Conservation (phyloP, 2,113 vertebrate genomes). For the Tachysurus vachellii region DNA sequence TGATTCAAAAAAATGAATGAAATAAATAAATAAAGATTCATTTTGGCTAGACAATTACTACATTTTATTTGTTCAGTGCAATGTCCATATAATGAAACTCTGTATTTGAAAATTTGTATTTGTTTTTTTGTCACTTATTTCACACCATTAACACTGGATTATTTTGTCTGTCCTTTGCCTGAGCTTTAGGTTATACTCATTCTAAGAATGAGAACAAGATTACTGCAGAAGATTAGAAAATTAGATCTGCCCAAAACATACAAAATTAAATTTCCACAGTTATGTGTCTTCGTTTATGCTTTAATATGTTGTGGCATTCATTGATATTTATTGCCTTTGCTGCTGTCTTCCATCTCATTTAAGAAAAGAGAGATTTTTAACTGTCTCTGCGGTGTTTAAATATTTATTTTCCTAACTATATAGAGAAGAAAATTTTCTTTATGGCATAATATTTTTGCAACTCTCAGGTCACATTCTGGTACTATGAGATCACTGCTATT, state of each 20-base stretch:
- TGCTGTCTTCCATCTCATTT: not conserved
- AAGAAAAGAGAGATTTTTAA: not conserved
- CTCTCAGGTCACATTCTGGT: not conserved
- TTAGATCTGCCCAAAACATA: not conserved
- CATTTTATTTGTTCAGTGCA: no score
- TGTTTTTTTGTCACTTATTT: not conserved
- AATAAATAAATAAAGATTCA: not conserved
- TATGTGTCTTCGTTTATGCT: not conserved
- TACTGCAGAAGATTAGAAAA: not conserved
- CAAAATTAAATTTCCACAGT: not conserved
- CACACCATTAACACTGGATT: not conserved
- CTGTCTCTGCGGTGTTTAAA: not conserved
- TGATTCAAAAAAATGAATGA: not conserved
- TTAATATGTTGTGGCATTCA: not conserved
- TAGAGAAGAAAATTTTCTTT: not conserved
- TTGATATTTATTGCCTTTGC: not conserved
- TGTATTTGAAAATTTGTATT: not conserved
- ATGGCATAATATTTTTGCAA: not conserved
- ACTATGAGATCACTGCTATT: not conserved
- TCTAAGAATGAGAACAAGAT: not conserved
- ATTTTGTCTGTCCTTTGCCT: not conserved
- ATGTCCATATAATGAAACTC: not conserved
- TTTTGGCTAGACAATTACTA: no score
- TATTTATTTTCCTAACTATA: constrained; percentile 14
- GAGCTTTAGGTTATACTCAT: not conserved